Evolutionary conservation across 2,797 vertebrate genomes (phyloP), one percentile per base, ranked within the genome.

Genomic region (Otus scops): DNA sequence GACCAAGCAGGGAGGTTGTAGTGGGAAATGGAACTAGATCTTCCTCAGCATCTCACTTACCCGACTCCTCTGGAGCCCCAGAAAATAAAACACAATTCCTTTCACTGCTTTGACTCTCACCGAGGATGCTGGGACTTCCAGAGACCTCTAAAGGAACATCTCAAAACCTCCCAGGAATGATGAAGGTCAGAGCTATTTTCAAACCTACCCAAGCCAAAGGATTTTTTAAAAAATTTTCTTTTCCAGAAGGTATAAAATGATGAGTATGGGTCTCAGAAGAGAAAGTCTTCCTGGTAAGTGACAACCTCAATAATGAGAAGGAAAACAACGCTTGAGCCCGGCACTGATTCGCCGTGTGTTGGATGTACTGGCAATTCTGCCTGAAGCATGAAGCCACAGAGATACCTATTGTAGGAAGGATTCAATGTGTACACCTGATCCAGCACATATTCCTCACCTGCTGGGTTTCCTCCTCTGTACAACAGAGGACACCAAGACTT

Each of bases 301-400:
- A 22, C 26, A 14, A 17, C 7, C 22, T 69, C 10, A 12, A 28
- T 15, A 18, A 27, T 39, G 3, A 39, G 21, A 15, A 71, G 57
- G 50, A 45, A 38, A 63, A 24, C 7, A 15, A 57, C 1, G 1
- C 43, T 16, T 24, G 34, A 43, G 27, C 5, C 41, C 2, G 19
- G 24, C 19, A 18, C 43, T 28, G 41, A 30, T 45, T 27, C 2
- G 1, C 16, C n/a, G 2, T 0, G 2, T 7, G 5, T 15, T 23
- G 27, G 26, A 23, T 1, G 5, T 16, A 51, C 9, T 45, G 28
- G 32, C 39, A 15, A 30, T 59, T 38, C 50, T 43, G 38, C 67
- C 27, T 23, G 4, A 30, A 10, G 38, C 4, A 0, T 9, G n/a
- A 71, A 59, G 65, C 51, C 30, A 39, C 1, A 5, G 50, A 36